Evolutionary conservation across 2,888 invertebrate species (phyloP), one percentile per base, ranked within the genome.

Genomic region (Danaus chrysippus): DNA sequence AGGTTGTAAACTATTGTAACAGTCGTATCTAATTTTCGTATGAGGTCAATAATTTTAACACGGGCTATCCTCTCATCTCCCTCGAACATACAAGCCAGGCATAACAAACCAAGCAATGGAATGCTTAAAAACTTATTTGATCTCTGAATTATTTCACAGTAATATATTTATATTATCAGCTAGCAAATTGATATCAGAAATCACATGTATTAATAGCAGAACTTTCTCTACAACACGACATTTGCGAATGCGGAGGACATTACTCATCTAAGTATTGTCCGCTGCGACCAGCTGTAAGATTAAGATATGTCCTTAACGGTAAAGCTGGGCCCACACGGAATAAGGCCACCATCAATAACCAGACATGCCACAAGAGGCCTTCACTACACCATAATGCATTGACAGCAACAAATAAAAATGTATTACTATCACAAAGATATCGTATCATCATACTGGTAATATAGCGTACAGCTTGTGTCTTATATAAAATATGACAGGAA

Each of bases 231-330:
- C 17, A 77, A 81, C 72, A 73, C 79, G 86, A 86, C 86, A 85
- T 86, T 86, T 78, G 83, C 82, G 74, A 77, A 78, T 79, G 76
- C 75, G 70, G 69, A 67, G 71, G 65, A 71, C 82, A 87, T 87
- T 79, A 86, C 81, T 87, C 86, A 86, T 82, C 79, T 76, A 73
- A 76, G 77, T 78, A 84, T 84, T 86, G 87, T 87, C 76, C 82
- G 71, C 68, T 68, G 63, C 72, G 74, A 69, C 81, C 83, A 83
- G 79, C 77, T 78, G 81, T 83, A 76, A 82, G 88, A 89, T 87
- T 84, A 69, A 87, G 87, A 89, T 87, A 83, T 71, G 83, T 81
- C 82, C 81, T 81, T 88, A 89, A 89, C 87, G 88, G 89, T 84
- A 83, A 76, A 69, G 66, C 71, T 71, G 72, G 73, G 82, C 84